phyloP scores from a whole-genome alignment of 2,888 invertebrate genomes.

The Mylabris sibirica region DNA sequence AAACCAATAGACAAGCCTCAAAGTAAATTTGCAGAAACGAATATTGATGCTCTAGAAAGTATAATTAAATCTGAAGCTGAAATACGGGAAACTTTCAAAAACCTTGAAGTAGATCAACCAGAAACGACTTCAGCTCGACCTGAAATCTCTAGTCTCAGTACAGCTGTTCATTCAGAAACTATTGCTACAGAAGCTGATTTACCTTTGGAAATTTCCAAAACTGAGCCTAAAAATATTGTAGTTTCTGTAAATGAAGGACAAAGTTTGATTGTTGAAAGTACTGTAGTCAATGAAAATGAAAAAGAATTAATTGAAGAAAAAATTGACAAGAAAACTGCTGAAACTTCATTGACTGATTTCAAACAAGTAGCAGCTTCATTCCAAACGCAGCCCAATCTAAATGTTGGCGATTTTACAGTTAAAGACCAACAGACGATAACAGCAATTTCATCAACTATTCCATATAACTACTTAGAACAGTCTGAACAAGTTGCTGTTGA shows the following conservation, averaged over 20 bases:
- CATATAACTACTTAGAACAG: conserved; percentile 54
- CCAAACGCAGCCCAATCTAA: conserved; percentile 40
- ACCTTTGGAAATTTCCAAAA: conserved; percentile 49
- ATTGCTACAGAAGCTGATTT: conserved; percentile 61
- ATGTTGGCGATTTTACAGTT: conserved; percentile 35
- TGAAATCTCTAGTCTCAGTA: conserved; percentile 56
- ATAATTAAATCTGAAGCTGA: conserved; percentile 63
- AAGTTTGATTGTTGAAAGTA: conserved; percentile 61
- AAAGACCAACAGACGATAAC: conserved; percentile 45
- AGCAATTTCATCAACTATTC: conserved; percentile 50
- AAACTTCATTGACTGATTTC: conserved; percentile 54
- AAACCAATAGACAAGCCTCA: conserved; percentile 53
- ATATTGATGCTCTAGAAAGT: conserved; percentile 60
- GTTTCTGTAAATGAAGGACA: conserved; percentile 60
- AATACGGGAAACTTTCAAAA: conserved; percentile 56
- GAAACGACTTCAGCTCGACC: conserved; percentile 53
- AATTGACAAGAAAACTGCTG: conserved; percentile 53
- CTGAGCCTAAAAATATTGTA: conserved; percentile 58
- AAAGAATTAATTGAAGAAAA: conserved; percentile 53
- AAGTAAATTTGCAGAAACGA: conserved; percentile 54
- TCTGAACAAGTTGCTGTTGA: conserved; percentile 59
- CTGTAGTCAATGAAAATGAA: conserved; percentile 62
- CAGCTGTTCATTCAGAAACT: conserved; percentile 61
- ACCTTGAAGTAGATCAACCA: conserved; percentile 55
- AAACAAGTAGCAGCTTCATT: conserved; percentile 55